Percentiles rank a stretch among this genome's conserved stretches.
Conservation (phyloP, 2,888 invertebrate species). For the Xestia c-nigrum region DNA sequence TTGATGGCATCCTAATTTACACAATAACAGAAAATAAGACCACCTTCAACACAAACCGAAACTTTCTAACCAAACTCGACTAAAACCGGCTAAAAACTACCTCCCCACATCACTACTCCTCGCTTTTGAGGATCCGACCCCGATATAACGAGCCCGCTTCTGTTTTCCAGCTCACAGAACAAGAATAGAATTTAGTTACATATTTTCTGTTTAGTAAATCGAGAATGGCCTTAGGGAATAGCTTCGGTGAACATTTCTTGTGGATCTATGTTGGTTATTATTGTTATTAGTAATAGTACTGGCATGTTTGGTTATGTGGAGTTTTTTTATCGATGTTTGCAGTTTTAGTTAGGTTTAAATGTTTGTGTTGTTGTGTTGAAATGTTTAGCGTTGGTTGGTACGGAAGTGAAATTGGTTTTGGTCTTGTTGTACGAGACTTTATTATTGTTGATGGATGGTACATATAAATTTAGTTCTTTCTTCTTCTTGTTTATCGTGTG, state of each 20-base stretch:
- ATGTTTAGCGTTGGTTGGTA: slow-evolving; percentile 7
- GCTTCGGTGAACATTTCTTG: slow-evolving; percentile 64
- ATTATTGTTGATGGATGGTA: neutral
- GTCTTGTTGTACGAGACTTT: neutral
- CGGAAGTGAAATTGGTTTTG: slow-evolving; percentile 1
- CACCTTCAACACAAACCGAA: neutral
- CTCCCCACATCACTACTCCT: slow-evolving; percentile 40
- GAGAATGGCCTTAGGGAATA: slow-evolving; percentile 64
- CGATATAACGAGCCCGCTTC: slow-evolving; percentile 68
- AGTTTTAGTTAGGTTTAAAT: slow-evolving; percentile 25
- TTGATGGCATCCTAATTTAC: neutral
- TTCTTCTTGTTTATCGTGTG: no score
- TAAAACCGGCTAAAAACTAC: slow-evolving; percentile 38
- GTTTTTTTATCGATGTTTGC: slow-evolving; percentile 58
- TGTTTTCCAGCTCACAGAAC: slow-evolving; percentile 80
- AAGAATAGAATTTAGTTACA: slow-evolving; percentile 81
- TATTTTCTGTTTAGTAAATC: slow-evolving; percentile 78
- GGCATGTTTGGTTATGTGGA: slow-evolving; percentile 61
- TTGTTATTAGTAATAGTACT: slow-evolving; percentile 52
- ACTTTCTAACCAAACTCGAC: neutral
- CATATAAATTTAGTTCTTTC: neutral
- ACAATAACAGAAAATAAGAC: neutral
- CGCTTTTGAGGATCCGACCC: slow-evolving; percentile 59
- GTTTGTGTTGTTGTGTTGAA: neutral
- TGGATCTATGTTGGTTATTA: slow-evolving; percentile 68